Evolutionary conservation across 2,888 invertebrate species (phyloP).

Genomic region (Atrina japonica): DNA sequence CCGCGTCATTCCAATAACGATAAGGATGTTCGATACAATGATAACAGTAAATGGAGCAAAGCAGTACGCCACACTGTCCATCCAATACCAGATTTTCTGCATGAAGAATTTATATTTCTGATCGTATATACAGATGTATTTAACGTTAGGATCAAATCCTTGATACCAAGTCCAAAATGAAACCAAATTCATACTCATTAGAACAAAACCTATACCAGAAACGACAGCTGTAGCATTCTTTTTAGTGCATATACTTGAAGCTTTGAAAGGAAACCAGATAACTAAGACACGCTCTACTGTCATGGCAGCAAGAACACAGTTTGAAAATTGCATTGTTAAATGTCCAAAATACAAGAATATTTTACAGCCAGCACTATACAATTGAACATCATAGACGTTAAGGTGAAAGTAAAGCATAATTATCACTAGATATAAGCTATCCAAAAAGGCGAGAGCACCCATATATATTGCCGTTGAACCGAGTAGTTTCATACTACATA

Average conservation of each 20-base stretch:
- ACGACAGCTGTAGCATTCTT: conserved; percentile 49
- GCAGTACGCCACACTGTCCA: conserved; percentile 66
- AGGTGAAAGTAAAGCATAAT: conserved; percentile 60
- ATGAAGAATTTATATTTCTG: conserved; percentile 50
- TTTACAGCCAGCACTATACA: conserved; percentile 63
- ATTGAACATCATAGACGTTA: conserved; percentile 53
- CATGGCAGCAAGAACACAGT: conserved; percentile 74
- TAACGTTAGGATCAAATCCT: conserved; percentile 36
- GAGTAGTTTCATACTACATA: conserved; percentile 63
- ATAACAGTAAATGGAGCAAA: conserved; percentile 63
- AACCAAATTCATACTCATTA: conserved; percentile 58
- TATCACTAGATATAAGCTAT: conserved; percentile 62
- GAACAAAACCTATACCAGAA: conserved; percentile 50
- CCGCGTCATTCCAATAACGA: conserved; percentile 59
- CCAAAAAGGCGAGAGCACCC: conserved; percentile 66
- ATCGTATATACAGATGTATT: conserved; percentile 48
- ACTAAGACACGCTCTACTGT: conserved; percentile 73
- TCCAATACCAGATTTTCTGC: conserved; percentile 67
- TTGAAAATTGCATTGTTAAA: conserved; percentile 64
- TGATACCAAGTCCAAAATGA: conserved; percentile 56
- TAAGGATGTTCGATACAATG: conserved; percentile 64
- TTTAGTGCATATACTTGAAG: conserved; percentile 60
- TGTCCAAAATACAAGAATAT: conserved; percentile 63
- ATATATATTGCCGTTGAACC: conserved; percentile 66
- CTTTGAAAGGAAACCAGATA: conserved; percentile 73